Base-by-base conservation (phyloP, 2,113 vertebrate species). In the Emydocephalus ijimae region DNA sequence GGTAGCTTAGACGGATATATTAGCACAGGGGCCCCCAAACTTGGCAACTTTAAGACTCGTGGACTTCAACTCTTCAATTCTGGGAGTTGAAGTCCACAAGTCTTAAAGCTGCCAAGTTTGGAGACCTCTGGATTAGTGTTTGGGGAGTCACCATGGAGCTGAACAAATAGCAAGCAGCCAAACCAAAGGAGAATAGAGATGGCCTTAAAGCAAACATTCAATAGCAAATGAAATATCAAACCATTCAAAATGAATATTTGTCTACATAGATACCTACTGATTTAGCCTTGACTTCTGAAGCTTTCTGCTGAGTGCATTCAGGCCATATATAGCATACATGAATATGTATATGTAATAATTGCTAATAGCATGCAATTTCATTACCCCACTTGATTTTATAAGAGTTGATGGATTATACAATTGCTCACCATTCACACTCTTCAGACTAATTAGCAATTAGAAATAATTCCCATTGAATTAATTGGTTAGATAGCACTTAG, bases 371-470 rank as follows among this genome's bases (percentile, higher is more conserved):
- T 86, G 48, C 21, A 59, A 90, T 90, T 90, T 92, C 55, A 87
- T 90, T 93, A 61, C 29, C n/a, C 56, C 74, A 52, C 56, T 93
- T 93, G 92, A 90, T 93, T 93, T 93, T 90, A 52, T 92, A 86
- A 85, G 48, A 93, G 88, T 90, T 93, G 89, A 89, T 89, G 89
- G 91, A 93, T 93, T 87, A 90, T 93, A 90, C 92, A 92, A 21
- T 59, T 61, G 87, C 9, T 86, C 14, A 18, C 88, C 88, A 54
- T 90, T 96, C 54, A 5, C 90, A 64, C 21, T 43, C 55, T 59
- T 90, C 74, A 96, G 64, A 94, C 74, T 93, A 93, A 93, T 93
- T 90, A 90, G 56, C 92, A 90, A 90, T 93, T 93, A 87, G 85
- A 90, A 93, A 43, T 59, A 87, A 90, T 90, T 64, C 92, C n/a